Base-by-base conservation (phyloP, 2,113 vertebrate species). In the Speoplatyrhinus poulsoni region DNA sequence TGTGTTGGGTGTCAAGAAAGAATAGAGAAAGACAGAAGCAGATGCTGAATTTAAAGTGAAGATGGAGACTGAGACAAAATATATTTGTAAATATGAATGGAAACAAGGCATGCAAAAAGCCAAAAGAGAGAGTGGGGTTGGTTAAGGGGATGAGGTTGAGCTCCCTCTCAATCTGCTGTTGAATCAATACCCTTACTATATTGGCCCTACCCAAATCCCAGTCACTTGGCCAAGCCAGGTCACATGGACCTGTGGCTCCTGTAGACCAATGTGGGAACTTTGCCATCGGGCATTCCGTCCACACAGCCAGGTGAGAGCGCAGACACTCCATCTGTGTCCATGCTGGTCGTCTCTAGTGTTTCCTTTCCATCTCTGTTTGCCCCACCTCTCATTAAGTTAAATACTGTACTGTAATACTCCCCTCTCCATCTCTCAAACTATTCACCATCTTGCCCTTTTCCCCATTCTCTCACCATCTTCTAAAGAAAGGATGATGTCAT, bases 171-270 rank as follows among this genome's bases (percentile, higher is more conserved):
- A 89, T 84, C 80, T 60, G 61, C 10, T 48, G 56, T 58, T 78
- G 84, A 86, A 89, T 88, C 86, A 89, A 90, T 89, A 85, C 70
- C 78, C 62, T 83, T 77, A 86, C 73, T 87, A 87, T 88, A 88
- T 84, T 36, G 72, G 76, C 78, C 58, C 58, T 70, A 72, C 70
- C 67, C 80, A 85, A 41, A 84, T 81, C 84, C 86, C 8, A 65
- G 77, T 83, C 86, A 85, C 81, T 87, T 67, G 71, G 69, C 83
- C 83, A 81, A 90, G 82, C 86, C 83, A 83, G 63, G 70, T 82
- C 89, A 89, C 86, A 84, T 85, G 88, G 26, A 26, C 26, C 26
- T 26, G 26, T 26, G 26, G 26, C 2, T 5, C 36, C 36, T 41
- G 36, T 41, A 8, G 36, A 41, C 1, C 36, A 41, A 41, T 41